These are phyloP conservation scores for Oscheius myriophilus DNA, from an alignment of 2,888 invertebrate species.

Conservation along the genomic window DNA sequence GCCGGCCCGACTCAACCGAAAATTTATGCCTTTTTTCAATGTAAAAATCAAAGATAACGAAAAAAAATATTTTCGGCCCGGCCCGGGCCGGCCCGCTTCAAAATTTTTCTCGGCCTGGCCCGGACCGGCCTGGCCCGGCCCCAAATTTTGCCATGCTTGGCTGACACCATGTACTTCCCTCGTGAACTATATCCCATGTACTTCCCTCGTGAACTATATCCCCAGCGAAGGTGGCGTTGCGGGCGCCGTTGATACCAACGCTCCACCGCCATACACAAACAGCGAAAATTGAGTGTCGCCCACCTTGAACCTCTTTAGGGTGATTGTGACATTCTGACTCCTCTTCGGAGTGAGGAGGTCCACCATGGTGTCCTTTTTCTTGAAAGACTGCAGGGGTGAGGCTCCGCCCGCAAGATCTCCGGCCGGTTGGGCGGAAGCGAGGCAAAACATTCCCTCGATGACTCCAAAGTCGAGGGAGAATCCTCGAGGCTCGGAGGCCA, in stretches of 20 bases:
- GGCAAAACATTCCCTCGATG: constrained; percentile 30
- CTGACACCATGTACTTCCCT: too few species aligned
- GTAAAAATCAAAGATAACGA: too few species aligned
- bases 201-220: too few species aligned
- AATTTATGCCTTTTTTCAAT: too few species aligned
- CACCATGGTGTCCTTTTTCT: constrained; percentile 32
- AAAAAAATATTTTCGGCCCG: too few species aligned
- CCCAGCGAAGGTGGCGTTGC: not conserved
- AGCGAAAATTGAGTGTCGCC: not conserved
- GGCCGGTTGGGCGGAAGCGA: not conserved
- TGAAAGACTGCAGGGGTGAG: not conserved
- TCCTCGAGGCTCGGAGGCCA: constrained; percentile 24
- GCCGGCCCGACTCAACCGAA: too few species aligned
- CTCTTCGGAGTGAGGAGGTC: constrained; percentile 51
- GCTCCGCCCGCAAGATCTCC: constrained; percentile 10
- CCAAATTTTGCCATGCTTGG: too few species aligned
- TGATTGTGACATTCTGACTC: constrained; percentile 53
- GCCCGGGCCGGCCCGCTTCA: too few species aligned
- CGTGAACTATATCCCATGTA: too few species aligned
- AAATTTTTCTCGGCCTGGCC: too few species aligned
- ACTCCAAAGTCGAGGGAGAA: constrained; percentile 31
- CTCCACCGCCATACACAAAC: too few species aligned
- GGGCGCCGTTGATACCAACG: not conserved
- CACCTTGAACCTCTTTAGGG: constrained; percentile 55
- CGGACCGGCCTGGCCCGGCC: too few species aligned